Evolutionary conservation across 2,113 vertebrate genomes (phyloP).

Genomic region (Nicator chloris): DNA sequence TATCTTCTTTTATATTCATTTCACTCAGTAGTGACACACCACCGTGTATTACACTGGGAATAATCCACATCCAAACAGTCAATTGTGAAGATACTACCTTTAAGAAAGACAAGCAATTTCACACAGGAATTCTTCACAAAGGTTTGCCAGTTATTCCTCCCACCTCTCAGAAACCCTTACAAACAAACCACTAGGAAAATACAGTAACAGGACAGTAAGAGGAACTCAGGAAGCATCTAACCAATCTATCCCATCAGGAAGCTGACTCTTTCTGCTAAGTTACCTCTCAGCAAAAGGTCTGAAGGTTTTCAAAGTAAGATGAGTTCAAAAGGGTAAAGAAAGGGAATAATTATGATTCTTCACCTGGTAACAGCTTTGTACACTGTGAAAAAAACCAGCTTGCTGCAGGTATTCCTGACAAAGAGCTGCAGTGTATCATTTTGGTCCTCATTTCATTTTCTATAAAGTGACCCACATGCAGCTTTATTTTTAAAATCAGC

Average conservation of each 20-base stretch:
- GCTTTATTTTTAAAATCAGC: neutral
- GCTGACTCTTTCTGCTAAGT: neutral
- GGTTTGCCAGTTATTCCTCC: neutral
- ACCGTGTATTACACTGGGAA: neutral
- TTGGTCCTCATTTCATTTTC: neutral
- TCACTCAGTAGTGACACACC: neutral
- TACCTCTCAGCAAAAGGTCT: neutral
- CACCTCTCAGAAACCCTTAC: neutral
- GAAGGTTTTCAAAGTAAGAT: neutral
- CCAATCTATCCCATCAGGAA: neutral
- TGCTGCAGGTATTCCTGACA: neutral
- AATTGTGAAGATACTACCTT: neutral
- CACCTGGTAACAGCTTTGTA: neutral
- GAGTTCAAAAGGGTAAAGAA: neutral
- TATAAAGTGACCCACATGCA: neutral
- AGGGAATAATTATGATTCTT: neutral
- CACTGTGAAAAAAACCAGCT: neutral
- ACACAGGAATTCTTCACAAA: neutral
- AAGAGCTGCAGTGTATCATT: neutral
- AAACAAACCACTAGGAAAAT: neutral
- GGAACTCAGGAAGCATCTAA: neutral
- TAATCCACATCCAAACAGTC: neutral
- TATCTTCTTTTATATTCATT: neutral
- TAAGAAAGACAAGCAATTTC: neutral
- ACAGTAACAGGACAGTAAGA: neutral